These are phyloP conservation scores for Gallinago paraguaiae DNA, from an alignment of 2,113 vertebrate species.

Conservation along the genomic window DNA sequence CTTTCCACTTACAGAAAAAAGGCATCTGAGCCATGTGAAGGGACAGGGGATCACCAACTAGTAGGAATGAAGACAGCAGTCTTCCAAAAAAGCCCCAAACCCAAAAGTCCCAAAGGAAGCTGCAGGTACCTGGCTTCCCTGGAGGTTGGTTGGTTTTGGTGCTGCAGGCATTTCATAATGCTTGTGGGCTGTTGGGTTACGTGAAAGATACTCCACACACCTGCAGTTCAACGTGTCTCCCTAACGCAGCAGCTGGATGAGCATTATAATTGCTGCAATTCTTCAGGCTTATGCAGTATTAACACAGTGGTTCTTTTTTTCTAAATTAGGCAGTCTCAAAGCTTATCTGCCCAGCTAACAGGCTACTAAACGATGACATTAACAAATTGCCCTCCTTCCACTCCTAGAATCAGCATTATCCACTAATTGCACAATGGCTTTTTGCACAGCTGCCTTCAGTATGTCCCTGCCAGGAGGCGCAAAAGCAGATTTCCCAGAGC, in stretches of 20 bases:
- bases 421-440: neutral
- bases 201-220: neutral
- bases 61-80: neutral
- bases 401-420: neutral
- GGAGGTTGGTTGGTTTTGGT: neutral
- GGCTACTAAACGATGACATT: neutral
- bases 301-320: neutral
- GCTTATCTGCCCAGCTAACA: neutral
- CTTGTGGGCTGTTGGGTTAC: neutral
- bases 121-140: neutral
- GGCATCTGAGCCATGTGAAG: neutral
- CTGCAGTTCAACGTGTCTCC: neutral
- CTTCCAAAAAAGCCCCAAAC: neutral
- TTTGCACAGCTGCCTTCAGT: neutral
- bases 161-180: neutral
- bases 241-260: neutral
- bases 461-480: neutral
- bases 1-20: neutral
- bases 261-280: neutral
- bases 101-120: neutral
- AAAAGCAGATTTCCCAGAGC: neutral
- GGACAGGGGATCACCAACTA: neutral
- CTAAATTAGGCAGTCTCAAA: neutral
- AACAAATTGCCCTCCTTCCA: neutral
- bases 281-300: conserved; percentile 19